A percentile compares a stretch with the other conserved stretches of the same genome.
Evolutionary conservation across 2,113 vertebrate genomes (phyloP).

Genomic region (Geococcyx californianus): DNA sequence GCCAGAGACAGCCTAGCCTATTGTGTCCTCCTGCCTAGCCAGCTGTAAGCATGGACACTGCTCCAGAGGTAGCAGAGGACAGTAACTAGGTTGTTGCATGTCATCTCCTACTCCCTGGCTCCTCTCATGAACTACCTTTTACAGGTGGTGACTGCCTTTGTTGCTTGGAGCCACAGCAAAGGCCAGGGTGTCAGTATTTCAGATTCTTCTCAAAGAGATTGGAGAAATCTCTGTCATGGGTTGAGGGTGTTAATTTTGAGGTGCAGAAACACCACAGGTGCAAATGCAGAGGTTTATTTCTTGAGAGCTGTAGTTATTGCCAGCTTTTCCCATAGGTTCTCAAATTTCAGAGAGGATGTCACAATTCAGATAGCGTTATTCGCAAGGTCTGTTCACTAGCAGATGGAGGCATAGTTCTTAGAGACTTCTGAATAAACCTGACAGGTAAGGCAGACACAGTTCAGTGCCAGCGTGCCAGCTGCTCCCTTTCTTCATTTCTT

Average conservation of each 20-base stretch:
- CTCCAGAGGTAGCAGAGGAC: background rate
- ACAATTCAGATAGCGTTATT: background rate
- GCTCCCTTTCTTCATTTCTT: background rate
- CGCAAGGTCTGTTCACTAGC: conserved; percentile 12
- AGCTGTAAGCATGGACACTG: rapidly evolving
- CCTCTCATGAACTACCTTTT: background rate
- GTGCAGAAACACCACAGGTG: background rate
- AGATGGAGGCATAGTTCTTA: background rate
- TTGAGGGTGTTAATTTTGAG: background rate
- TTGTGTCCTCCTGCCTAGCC: background rate
- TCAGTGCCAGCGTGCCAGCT: background rate
- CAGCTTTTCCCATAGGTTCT: background rate
- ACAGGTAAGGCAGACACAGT: background rate
- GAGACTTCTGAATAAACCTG: background rate
- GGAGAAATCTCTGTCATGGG: background rate
- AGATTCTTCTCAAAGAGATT: background rate
- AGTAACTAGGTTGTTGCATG: rapidly evolving
- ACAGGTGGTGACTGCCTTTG: background rate
- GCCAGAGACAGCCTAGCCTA: background rate
- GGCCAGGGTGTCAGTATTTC: background rate
- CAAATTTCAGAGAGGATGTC: background rate
- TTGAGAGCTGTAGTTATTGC: background rate
- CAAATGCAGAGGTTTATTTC: background rate
- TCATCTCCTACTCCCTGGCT: background rate
- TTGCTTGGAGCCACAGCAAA: background rate